Evolutionary conservation across 2,113 vertebrate genomes (phyloP).

Genomic region (Australoheros scitulus): DNA sequence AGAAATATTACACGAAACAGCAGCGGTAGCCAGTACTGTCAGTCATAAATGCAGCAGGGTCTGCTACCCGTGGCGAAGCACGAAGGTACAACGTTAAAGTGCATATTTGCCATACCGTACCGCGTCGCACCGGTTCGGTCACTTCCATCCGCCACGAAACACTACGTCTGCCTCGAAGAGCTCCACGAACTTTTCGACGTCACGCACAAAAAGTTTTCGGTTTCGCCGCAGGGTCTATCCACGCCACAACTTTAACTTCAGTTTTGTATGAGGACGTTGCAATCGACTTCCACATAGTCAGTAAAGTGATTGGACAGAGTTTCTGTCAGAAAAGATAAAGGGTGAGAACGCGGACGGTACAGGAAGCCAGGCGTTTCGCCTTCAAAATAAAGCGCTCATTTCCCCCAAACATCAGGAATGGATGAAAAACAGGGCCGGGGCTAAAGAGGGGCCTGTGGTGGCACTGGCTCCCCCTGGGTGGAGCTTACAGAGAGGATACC

Average conservation of each 20-base stretch:
- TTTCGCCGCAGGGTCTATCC: neutral
- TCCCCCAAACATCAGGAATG: neutral
- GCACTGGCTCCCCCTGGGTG: no score
- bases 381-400: constrained; percentile 38
- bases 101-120: constrained; percentile 5
- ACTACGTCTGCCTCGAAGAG: neutral
- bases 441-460: no score
- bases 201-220: neutral
- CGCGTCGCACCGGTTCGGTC: neutral
- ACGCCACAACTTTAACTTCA: constrained; percentile 14
- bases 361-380: neutral
- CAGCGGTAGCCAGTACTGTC: constrained; percentile 13
- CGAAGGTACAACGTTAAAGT: neutral
- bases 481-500: no score
- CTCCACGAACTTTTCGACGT: neutral
- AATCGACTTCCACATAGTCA: constrained; percentile 32
- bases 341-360: neutral
- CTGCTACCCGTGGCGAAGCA: neutral
- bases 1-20: neutral
- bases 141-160: constrained; percentile 13
- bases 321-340: neutral
- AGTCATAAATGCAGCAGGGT: neutral
- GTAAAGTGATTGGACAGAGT: constrained; percentile 54
- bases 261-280: constrained; percentile 45
- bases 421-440: no score